Evolutionary conservation across 1,140 invertebrate species (phyloP).

Genomic region (Platyscapa corneri): DNA sequence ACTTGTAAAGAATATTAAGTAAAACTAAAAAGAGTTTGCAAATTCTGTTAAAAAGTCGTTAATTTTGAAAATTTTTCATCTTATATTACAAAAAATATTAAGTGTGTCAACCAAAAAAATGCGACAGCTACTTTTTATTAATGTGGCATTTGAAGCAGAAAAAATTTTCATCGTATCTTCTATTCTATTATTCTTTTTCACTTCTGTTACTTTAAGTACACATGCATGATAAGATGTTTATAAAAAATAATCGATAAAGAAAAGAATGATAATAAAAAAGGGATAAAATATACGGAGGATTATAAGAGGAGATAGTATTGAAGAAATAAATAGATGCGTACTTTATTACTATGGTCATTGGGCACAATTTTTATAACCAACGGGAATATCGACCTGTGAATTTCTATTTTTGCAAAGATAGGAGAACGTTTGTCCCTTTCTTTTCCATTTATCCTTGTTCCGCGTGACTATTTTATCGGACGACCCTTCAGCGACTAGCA

Average conservation of each 20-base stretch:
- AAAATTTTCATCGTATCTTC: background rate
- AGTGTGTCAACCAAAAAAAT: too few relatives aligned
- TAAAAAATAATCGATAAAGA: slow-evolving; percentile 3
- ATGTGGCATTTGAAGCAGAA: too few relatives aligned
- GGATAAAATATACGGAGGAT: background rate
- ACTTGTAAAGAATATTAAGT: too few relatives aligned
- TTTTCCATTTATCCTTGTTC: background rate
- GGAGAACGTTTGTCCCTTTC: background rate
- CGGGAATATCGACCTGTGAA: background rate
- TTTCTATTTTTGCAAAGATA: slow-evolving; percentile 45
- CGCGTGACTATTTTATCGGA: slow-evolving; percentile 48
- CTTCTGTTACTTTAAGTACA: background rate
- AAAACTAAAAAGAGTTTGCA: too few relatives aligned
- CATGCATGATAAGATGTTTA: background rate
- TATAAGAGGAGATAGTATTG: background rate
- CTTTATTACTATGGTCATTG: slow-evolving; percentile 32
- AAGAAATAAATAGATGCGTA: slow-evolving; percentile 26
- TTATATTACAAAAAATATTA: too few relatives aligned
- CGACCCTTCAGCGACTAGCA: too few relatives aligned
- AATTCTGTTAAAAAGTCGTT: too few relatives aligned
- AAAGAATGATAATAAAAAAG: background rate
- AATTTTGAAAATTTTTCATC: too few relatives aligned
- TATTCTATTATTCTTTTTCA: background rate
- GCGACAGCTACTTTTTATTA: too few relatives aligned
- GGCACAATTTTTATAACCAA: slow-evolving; percentile 32